phyloP scores from a whole-genome alignment of 2,888 invertebrate species.

The Ischnus inquisitorius region DNA sequence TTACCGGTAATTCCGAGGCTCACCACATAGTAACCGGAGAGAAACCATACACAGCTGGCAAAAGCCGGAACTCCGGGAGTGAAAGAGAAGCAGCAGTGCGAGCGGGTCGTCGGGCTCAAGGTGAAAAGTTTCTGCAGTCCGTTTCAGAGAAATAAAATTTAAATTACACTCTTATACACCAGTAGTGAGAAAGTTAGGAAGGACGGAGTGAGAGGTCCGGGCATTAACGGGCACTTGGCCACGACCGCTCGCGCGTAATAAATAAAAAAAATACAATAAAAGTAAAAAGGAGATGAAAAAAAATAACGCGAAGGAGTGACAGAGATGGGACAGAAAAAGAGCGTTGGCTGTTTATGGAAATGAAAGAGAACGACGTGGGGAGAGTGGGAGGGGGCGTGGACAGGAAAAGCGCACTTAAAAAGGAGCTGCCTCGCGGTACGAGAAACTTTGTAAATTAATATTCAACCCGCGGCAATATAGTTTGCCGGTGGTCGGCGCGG shows the following conservation, averaged over 20 bases:
- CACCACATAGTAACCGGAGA: slow-evolving; percentile 15
- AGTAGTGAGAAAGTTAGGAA: slow-evolving; percentile 44
- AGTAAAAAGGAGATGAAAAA: not conserved
- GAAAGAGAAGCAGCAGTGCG: not conserved
- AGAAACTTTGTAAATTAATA: slow-evolving; percentile 25
- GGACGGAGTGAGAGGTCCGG: slow-evolving; percentile 11
- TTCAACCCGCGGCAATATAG: slow-evolving; percentile 10
- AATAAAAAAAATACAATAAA: slow-evolving; percentile 15
- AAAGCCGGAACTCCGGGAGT: slow-evolving; percentile 19
- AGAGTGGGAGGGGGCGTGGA: not conserved
- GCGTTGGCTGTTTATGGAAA: slow-evolving; percentile 33
- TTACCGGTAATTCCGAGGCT: slow-evolving; percentile 21
- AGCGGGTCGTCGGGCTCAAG: slow-evolving; percentile 8
- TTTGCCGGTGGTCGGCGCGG: not conserved
- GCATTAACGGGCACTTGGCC: slow-evolving; percentile 44
- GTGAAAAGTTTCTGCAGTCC: slow-evolving; percentile 39
- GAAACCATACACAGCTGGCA: slow-evolving; percentile 41
- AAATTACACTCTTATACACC: slow-evolving; percentile 41
- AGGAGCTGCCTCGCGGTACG: not conserved
- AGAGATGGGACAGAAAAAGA: slow-evolving; percentile 12
- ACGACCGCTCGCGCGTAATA: slow-evolving; percentile 4
- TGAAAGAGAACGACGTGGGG: slow-evolving; percentile 11
- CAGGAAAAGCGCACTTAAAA: slow-evolving; percentile 7
- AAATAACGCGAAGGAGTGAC: not conserved
- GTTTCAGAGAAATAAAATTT: slow-evolving; percentile 49